These are phyloP conservation scores for Tamias sibiricus DNA, from an alignment of 2,113 vertebrate species.

Conservation along the genomic window DNA sequence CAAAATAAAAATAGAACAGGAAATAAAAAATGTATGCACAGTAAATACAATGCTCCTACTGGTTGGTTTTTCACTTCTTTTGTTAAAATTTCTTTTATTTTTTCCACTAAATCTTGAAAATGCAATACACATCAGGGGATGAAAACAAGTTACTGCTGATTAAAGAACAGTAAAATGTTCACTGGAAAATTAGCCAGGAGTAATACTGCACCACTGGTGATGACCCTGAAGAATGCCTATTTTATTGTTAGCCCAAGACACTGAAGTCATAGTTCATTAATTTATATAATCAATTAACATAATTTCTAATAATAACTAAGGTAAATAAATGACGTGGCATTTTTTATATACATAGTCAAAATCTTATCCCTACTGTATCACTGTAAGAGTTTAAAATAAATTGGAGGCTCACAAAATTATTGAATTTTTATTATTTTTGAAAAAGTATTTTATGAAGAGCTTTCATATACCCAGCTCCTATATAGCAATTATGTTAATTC, in stretches of 20 bases:
- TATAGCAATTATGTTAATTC: not conserved
- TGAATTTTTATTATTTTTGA: not conserved
- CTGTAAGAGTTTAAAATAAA: not conserved
- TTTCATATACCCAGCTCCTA: not conserved
- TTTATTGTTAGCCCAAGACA: not conserved
- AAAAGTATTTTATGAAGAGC: not conserved
- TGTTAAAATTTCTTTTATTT: not conserved
- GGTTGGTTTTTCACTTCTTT: not conserved
- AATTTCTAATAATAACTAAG: not conserved
- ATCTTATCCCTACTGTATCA: not conserved
- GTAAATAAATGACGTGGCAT: not conserved
- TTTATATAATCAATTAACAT: not conserved
- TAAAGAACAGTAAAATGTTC: not conserved
- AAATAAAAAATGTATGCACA: slow-evolving; percentile 43
- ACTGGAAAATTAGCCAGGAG: not conserved
- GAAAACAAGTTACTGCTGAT: not conserved
- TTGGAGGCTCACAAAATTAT: not conserved
- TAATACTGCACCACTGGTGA: not conserved
- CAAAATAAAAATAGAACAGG: slow-evolving; percentile 58
- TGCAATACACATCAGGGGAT: not conserved
- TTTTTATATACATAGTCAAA: not conserved
- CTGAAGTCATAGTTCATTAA: not conserved
- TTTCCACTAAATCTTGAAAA: slow-evolving; percentile 7
- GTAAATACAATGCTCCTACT: not conserved
- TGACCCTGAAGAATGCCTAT: not conserved